Evolutionary conservation across 2,888 invertebrate genomes (phyloP).

Genomic region (Corythucha ciliata): DNA sequence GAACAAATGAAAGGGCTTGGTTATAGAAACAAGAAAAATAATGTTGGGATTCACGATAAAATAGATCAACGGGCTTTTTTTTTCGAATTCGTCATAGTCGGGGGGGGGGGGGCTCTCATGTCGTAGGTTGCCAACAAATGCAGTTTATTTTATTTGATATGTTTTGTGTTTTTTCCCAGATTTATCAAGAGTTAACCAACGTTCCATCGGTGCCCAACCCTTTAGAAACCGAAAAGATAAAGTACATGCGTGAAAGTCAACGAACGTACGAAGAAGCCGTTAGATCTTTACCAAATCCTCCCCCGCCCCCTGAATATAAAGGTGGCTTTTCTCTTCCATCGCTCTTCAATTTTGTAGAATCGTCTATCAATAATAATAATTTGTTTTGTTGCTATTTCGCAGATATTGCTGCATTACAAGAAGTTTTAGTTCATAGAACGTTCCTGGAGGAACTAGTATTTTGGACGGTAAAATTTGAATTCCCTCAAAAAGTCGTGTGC

Average conservation of each 20-base stretch:
- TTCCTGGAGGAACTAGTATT: slow-evolving; percentile 92
- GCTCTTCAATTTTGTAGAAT: no score
- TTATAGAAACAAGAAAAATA: no score
- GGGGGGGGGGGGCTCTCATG: no score
- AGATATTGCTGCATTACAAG: slow-evolving; percentile 68
- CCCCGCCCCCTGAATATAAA: slow-evolving; percentile 63
- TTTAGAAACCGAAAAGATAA: slow-evolving; percentile 56
- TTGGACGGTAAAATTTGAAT: slow-evolving; percentile 96
- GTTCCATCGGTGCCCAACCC: slow-evolving; percentile 49
- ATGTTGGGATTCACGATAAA: no score
- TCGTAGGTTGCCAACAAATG: no score
- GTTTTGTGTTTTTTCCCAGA: no score
- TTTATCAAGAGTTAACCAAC: slow-evolving; percentile 58
- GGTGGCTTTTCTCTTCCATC: slow-evolving; percentile 39
- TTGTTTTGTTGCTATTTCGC: slow-evolving; percentile 24
- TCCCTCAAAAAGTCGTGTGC: slow-evolving; percentile 94
- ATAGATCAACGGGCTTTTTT: no score
- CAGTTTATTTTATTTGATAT: no score
- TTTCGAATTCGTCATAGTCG: no score
- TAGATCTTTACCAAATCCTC: slow-evolving; percentile 66
- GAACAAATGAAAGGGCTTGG: no score
- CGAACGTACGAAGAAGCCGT: slow-evolving; percentile 71
- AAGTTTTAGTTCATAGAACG: slow-evolving; percentile 68
- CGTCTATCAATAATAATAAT: no score
- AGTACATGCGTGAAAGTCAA: slow-evolving; percentile 62